Base-by-base conservation (phyloP, 2,113 vertebrate genomes). In the Andinoacara biseriatus region DNA sequence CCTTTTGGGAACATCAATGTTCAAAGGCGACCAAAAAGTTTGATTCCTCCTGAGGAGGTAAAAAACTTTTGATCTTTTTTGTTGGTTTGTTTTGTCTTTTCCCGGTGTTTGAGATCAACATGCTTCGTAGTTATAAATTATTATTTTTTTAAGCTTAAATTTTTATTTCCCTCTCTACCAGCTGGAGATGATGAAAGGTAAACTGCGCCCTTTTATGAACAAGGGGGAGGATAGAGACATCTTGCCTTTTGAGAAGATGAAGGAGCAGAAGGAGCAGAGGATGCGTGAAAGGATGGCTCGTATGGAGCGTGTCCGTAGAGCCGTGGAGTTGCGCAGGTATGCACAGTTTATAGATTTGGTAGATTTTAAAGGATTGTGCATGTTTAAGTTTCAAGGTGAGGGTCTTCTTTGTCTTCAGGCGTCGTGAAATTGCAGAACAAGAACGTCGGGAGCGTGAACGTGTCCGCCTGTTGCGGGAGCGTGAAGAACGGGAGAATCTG, bases 171-270 rank as follows among this genome's bases (percentile, higher is more conserved):
- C 4, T 49, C 38, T 17, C 2, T 60, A 18, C 6, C 33, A 96
- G 95, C 87, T 96, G 10, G 94, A 95, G 57, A 92, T 95, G 93
- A 93, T 97, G 91, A 98, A 94, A 94, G 96, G 94, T 86, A 97
- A 96, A 93, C 97, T 93, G 74, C 96, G 95, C 76, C 91, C 95
- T 89, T 96, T 97, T 85, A 83, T 86, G 80, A 96, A 96, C 85
- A 97, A 97, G 89, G 96, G 94, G 61, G 96, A 95, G 74, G 95
- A 94, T 75, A 96, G 96, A 26, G 97, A 97, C 90, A 98, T 99
- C 91, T 91, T 99, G 74, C 97, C 98, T 69, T 99, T 99, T 95
- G 97, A 99, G 92, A 98, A 98, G 93, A 98, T 99, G 95, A 99
- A 99, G 95, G 97, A 98, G 87, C 98, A 99, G 96, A 99, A 99